Base-by-base conservation (phyloP, 2,888 invertebrate genomes). In the Nomada fabriciana region DNA sequence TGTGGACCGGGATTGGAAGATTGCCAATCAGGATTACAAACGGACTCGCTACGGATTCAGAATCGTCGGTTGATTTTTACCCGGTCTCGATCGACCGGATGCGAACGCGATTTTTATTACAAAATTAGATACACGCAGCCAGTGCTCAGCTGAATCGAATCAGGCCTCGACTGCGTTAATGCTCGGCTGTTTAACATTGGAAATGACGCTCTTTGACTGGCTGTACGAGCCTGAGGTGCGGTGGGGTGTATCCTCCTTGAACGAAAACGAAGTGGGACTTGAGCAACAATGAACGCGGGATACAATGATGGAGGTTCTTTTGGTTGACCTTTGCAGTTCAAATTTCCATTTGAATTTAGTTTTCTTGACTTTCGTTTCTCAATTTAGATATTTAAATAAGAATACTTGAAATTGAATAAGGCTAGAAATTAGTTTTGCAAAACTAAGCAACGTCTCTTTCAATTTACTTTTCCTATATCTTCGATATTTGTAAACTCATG, bases 1-100 rank as follows among this genome's bases (percentile, higher is more conserved):
- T 11, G 68, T 42, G 68, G 72, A 73, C 60, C 75, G 61, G 60
- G 76, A 76, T 76, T 69, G 72, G 82, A 73, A 82, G 83, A 83
- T 82, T 82, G 83, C 77, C 77, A 82, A 82, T 82, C 82, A 71
- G 75, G 76, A 82, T 77, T 73, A 68, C 82, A 64, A 73, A 80
- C 76, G 53, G 64, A 43, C 80, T 69, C 72, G 67, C 72, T 69
- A 52, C 76, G 81, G 80, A 82, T 69, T 69, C 81, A 81, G 81
- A 64, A 76, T 81, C 82, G 57, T 23, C 20, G 50, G 11, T 7
- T 25, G 67, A 80, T 80, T 80, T 75, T 80, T 75, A 63, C 23
- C n/a, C 29, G 47, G 50, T 3, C 65, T 13, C 25, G 50, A 68
- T 55, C 53, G 50, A 61, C 74, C 81, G 80, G 80, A 80, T 80